Percentiles rank a stretch among this genome's conserved stretches.
phyloP scores from a whole-genome alignment of 2,113 vertebrate species.

The Microtus montanus region DNA sequence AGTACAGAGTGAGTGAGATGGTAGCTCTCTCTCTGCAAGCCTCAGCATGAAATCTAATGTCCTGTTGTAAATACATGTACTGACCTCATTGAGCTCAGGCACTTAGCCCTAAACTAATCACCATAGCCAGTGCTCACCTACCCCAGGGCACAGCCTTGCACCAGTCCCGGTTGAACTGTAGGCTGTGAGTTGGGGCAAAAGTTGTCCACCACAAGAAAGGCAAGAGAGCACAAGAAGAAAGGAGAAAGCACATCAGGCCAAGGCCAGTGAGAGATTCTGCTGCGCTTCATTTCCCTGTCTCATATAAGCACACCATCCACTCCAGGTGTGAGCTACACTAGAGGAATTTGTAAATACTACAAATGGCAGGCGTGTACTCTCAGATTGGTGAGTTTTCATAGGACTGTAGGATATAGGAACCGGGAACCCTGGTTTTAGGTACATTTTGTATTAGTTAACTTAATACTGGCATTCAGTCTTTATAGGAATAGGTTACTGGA shows the following conservation, averaged over 20 bases:
- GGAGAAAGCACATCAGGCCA: accelerated
- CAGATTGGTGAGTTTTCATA: not conserved
- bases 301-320: not conserved
- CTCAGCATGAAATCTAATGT: not conserved
- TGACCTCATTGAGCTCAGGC: not conserved
- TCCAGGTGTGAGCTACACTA: not conserved
- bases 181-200: not conserved
- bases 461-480: not conserved
- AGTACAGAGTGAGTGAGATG: not conserved
- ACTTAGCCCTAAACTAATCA: not conserved
- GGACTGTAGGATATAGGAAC: not conserved
- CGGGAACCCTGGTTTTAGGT: not conserved
- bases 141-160: accelerated
- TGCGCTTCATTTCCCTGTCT: not conserved
- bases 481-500: not conserved
- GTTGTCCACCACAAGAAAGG: not conserved
- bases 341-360: not conserved
- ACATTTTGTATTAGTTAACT: not conserved
- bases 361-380: not conserved
- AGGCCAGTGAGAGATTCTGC: not conserved
- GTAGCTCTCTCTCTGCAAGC: not conserved
- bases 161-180: not conserved
- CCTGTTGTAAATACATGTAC: not conserved
- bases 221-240: not conserved
- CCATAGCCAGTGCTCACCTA: not conserved